phyloP scores from a whole-genome alignment of 2,888 invertebrate species.

The Drosophila anomelani region DNA sequence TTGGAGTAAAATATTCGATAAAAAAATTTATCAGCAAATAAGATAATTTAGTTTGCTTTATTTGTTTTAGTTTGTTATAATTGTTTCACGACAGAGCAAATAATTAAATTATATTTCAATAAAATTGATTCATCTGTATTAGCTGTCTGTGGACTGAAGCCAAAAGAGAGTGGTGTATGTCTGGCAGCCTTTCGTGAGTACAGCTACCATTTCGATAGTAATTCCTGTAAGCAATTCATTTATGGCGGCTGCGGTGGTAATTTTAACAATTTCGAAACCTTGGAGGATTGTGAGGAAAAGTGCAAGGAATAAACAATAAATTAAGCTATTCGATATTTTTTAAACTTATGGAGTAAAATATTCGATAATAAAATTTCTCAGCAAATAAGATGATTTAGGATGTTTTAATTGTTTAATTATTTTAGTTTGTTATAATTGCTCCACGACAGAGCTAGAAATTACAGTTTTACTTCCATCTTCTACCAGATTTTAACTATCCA shows the following conservation, averaged over 20 bases:
- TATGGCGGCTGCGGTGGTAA: conserved; percentile 77
- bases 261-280: conserved; percentile 54
- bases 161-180: conserved; percentile 44
- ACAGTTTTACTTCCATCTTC: background rate
- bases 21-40: background rate
- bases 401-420: too few relatives aligned
- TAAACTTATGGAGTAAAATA: background rate
- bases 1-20: background rate
- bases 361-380: background rate
- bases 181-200: conserved; percentile 33
- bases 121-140: too few relatives aligned
- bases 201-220: conserved; percentile 35
- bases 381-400: background rate
- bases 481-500: too few relatives aligned
- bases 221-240: conserved; percentile 53
- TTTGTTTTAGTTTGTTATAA: background rate
- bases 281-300: conserved; percentile 50
- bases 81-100: too few relatives aligned
- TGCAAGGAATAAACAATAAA: conserved; percentile 37
- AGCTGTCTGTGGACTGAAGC: conserved; percentile 47
- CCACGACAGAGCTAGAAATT: background rate
- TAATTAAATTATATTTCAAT: background rate
- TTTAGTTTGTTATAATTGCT: background rate
- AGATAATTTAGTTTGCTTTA: too few relatives aligned
- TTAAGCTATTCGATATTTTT: background rate